phyloP scores from a whole-genome alignment of 2,113 vertebrate genomes.

The Nibea coibor region DNA sequence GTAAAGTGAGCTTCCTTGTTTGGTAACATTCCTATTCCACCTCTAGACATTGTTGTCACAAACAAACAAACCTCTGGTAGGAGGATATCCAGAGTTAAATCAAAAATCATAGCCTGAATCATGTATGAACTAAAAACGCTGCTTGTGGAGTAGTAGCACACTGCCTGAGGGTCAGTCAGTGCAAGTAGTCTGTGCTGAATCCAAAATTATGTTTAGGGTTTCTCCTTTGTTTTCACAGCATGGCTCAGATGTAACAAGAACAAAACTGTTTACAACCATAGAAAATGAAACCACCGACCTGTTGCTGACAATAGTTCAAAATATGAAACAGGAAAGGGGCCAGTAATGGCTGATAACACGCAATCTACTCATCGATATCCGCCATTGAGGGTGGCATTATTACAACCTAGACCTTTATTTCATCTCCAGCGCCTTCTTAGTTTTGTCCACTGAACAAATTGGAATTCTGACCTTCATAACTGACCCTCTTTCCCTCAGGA shows the following conservation, averaged over 20 bases:
- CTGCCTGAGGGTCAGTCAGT: neutral
- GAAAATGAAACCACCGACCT: neutral
- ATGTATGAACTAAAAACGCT: neutral
- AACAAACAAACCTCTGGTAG: neutral
- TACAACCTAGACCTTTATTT: neutral
- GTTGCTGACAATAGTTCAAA: neutral
- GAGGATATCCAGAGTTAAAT: neutral
- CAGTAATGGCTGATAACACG: neutral
- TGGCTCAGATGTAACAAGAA: no score
- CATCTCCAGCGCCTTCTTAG: neutral
- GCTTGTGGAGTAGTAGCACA: no score
- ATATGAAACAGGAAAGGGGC: neutral
- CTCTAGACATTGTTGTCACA: neutral
- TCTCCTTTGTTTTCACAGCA: neutral
- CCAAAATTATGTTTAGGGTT: neutral
- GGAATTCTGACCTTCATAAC: neutral
- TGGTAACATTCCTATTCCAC: neutral
- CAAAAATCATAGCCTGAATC: neutral
- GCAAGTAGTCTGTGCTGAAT: neutral
- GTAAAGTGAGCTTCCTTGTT: neutral
- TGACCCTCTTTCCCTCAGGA: constrained; percentile 79
- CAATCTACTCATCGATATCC: no score
- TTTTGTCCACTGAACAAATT: neutral
- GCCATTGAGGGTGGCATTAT: neutral
- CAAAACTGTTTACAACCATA: no score